Evolutionary conservation across 2,888 invertebrate genomes (phyloP).

Genomic region (Eupithecia pulchellata): DNA sequence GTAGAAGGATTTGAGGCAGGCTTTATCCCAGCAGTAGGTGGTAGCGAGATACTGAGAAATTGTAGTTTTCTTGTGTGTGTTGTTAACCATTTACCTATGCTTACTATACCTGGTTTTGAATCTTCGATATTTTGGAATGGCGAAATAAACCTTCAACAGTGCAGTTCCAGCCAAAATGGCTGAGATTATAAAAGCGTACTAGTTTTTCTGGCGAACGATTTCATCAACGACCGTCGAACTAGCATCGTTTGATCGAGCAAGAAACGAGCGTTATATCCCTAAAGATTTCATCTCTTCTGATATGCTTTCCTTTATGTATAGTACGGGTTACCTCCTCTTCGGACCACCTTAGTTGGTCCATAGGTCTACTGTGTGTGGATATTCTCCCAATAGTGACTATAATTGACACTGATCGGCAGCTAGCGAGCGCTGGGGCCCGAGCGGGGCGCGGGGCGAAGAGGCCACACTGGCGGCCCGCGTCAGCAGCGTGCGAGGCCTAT

Average conservation of each 20-base stretch:
- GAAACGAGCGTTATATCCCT: background rate
- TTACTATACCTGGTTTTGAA: too few relatives aligned
- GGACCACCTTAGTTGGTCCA: background rate
- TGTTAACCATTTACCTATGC: background rate
- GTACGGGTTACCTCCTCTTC: too few relatives aligned
- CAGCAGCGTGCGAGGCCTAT: slow-evolving; percentile 64
- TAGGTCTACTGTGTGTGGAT: background rate
- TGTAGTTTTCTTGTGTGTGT: too few relatives aligned
- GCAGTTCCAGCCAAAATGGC: background rate
- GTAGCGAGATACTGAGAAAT: too few relatives aligned
- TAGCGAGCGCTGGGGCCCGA: slow-evolving; percentile 82
- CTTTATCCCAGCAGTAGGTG: too few relatives aligned
- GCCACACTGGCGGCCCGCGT: slow-evolving; percentile 67
- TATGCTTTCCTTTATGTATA: too few relatives aligned
- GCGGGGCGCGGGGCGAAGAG: slow-evolving; percentile 68
- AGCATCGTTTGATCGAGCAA: background rate
- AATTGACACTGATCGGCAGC: slow-evolving; percentile 82
- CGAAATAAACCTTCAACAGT: background rate
- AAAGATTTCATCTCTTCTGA: too few relatives aligned
- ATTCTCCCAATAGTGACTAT: slow-evolving; percentile 41
- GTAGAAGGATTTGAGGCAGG: too few relatives aligned
- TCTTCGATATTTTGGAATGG: background rate
- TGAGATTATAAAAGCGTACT: background rate
- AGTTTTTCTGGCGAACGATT: background rate
- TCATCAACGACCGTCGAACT: background rate